Evolutionary conservation across 2,113 vertebrate species (phyloP).

Genomic region (Gila orcuttii): DNA sequence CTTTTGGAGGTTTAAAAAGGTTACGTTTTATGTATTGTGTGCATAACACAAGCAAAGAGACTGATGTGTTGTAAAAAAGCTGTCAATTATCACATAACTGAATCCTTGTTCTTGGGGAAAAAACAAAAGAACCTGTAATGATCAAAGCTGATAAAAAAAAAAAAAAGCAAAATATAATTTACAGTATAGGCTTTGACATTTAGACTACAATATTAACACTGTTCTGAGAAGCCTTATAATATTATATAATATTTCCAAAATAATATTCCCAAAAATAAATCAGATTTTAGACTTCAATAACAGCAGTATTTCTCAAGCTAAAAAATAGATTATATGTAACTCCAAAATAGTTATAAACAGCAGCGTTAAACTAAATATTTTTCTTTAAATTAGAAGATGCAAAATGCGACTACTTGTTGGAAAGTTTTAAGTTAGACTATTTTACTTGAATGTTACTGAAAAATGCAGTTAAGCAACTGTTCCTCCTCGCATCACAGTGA

Average conservation of each 20-base stretch:
- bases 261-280: too few relatives aligned
- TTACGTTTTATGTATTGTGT: constrained; percentile 12
- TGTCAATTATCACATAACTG: constrained; percentile 11
- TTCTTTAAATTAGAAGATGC: too few relatives aligned
- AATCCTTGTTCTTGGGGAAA: not conserved
- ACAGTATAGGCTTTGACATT: not conserved
- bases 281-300: too few relatives aligned
- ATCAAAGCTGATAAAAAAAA: not conserved
- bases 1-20: constrained; percentile 59
- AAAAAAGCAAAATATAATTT: not conserved
- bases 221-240: not conserved
- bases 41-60: constrained; percentile 1
- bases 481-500: not conserved
- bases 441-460: not conserved
- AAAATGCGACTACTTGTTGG: too few relatives aligned
- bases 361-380: too few relatives aligned
- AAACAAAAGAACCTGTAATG: not conserved
- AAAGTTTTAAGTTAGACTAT: not conserved
- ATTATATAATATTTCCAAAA: too few relatives aligned
- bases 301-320: too few relatives aligned
- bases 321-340: too few relatives aligned
- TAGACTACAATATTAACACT: not conserved
- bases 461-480: not conserved
- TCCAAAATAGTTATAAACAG: too few relatives aligned
- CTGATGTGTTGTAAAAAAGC: constrained; percentile 41